These are phyloP conservation scores for Plotosus lineatus DNA, from an alignment of 2,113 vertebrate genomes.

Conservation along the genomic window DNA sequence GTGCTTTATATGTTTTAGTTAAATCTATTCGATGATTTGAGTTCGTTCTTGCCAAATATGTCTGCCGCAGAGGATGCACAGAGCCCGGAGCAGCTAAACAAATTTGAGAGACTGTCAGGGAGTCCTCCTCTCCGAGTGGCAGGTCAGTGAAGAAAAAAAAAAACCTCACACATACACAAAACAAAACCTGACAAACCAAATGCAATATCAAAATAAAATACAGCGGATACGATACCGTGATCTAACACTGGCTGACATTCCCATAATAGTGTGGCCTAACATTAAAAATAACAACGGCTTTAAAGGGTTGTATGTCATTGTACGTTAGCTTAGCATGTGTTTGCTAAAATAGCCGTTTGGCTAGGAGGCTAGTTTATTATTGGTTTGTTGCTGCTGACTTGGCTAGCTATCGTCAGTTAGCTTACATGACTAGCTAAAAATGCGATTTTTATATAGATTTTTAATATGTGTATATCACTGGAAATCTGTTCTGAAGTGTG, in stretches of 20 bases:
- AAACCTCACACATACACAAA: not conserved
- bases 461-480: not conserved
- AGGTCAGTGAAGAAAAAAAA: slow-evolving; percentile 75
- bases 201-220: too few species aligned
- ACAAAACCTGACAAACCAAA: too few species aligned
- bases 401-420: not conserved
- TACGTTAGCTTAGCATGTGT: not conserved
- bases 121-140: slow-evolving; percentile 76
- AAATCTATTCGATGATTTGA: slow-evolving; percentile 51
- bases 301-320: not conserved
- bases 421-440: not conserved
- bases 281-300: not conserved
- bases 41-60: slow-evolving; percentile 61
- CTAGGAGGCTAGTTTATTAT: not conserved
- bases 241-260: not conserved
- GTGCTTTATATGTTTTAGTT: slow-evolving; percentile 48
- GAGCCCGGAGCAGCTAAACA: slow-evolving; percentile 70
- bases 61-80: slow-evolving; percentile 61
- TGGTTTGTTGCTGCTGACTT: not conserved
- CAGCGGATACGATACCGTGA: not conserved
- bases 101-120: slow-evolving; percentile 83
- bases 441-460: not conserved
- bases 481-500: not conserved
- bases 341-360: slow-evolving; percentile 12
- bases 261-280: not conserved